Evolutionary conservation across 2,888 invertebrate species (phyloP), one percentile per base, ranked within the genome.

Genomic region (Microctonus hyperodae): DNA sequence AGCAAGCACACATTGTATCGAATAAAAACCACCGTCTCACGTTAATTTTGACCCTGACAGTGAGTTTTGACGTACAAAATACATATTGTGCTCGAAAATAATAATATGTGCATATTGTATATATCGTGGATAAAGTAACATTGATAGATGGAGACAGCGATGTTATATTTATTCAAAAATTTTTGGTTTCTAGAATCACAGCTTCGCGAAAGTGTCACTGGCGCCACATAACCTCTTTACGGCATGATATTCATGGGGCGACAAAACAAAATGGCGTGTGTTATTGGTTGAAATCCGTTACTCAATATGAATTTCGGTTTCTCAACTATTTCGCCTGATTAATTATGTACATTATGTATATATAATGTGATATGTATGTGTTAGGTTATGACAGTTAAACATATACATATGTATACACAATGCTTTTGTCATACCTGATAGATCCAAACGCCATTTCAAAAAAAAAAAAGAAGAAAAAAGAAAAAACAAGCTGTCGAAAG

Each of bases 41-140:
- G 35, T 65, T 25, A 60, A 44, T 60, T 65, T 60, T 55, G 60
- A 65, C 65, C 65, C 53, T 60, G 65, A 65, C 65, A 65, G 33
- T 65, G 65, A 35, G 56, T 13, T 65, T 59, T 40, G 16, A 22
- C 25, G 7, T 65, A n/a, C n/a, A n/a, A n/a, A n/a, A n/a, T n/a
- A n/a, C n/a, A n/a, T n/a, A n/a, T n/a, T n/a, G n/a, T n/a, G n/a
- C n/a, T n/a, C n/a, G n/a, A n/a, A n/a, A n/a, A n/a, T n/a, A n/a
- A n/a, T n/a, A n/a, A n/a, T n/a, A n/a, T n/a, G n/a, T n/a, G n/a
- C n/a, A n/a, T n/a, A n/a, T n/a, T n/a, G 55, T 16, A 55, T 55
- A 31, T 55, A 31, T 37, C 37, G 13, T 37, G 13, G 13, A 37
- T 13, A n/a, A 37, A n/a, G 37, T 13, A n/a, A 37, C 37, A 13